phyloP scores from a whole-genome alignment of 2,113 vertebrate species.

The Notarius quadriscutis region DNA sequence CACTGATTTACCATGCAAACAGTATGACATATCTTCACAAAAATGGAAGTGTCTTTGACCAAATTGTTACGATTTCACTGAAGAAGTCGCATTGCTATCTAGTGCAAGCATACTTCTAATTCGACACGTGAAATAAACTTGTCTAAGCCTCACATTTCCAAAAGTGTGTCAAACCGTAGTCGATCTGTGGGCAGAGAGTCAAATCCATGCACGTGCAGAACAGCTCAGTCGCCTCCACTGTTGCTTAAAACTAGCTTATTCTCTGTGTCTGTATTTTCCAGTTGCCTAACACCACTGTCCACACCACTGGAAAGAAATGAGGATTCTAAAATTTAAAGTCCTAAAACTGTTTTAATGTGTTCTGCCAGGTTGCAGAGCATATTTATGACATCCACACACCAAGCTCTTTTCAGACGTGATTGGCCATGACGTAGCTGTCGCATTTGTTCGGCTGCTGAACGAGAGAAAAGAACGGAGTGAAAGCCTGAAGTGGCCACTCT shows the following conservation, averaged over 20 bases:
- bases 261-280: background rate
- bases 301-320: background rate
- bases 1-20: background rate
- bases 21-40: background rate
- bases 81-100: background rate
- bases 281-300: background rate
- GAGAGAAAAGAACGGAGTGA: background rate
- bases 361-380: background rate
- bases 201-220: background rate
- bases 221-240: background rate
- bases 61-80: background rate
- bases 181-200: background rate
- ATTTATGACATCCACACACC: slow-evolving; percentile 9
- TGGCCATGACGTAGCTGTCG: background rate
- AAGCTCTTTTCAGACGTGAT: slow-evolving; percentile 3
- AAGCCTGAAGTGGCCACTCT: slow-evolving; percentile 34
- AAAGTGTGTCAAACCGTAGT: background rate
- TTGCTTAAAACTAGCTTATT: background rate
- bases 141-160: background rate
- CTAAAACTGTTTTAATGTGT: background rate
- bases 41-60: background rate
- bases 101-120: background rate
- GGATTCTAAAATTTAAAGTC: background rate
- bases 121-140: background rate
- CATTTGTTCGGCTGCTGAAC: background rate